Conservation (phyloP, 2,113 vertebrate genomes). For the Zosterops hypoxanthus region DNA sequence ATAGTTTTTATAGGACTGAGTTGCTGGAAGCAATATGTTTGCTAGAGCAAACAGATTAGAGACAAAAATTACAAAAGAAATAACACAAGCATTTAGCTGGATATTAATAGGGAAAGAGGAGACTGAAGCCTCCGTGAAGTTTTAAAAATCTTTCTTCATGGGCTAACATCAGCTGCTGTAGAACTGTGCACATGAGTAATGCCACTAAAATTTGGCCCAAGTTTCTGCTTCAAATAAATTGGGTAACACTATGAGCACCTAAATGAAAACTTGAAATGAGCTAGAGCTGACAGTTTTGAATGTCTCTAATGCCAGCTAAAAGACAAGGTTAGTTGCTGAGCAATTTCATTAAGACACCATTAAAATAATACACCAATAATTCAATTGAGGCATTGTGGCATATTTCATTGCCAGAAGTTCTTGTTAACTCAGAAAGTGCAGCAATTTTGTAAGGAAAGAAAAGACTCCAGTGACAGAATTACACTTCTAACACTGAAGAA, state of each 20-base stretch:
- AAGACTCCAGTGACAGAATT: not conserved
- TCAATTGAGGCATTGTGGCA: not conserved
- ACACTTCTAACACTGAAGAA: not conserved
- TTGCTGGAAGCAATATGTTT: not conserved
- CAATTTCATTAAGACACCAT: constrained; percentile 48
- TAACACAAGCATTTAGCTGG: not conserved
- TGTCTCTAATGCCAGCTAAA: not conserved
- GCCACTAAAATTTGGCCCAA: not conserved
- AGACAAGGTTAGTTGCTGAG: constrained; percentile 40
- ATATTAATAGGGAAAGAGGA: not conserved
- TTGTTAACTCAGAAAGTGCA: constrained; percentile 8
- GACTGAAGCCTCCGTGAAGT: not conserved
- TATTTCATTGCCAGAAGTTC: constrained; percentile 33
- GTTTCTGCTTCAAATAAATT: not conserved
- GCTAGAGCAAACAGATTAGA: not conserved
- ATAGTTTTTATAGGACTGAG: not conserved
- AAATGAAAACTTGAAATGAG: not conserved
- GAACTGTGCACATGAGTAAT: not conserved
- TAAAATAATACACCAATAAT: constrained; percentile 52
- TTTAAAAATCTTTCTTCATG: not conserved
- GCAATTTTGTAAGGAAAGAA: constrained; percentile 6
- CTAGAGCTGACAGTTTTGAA: constrained; percentile 5
- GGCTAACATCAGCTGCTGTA: not conserved
- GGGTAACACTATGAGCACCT: not conserved
- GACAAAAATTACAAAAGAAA: not conserved